Percentiles rank a stretch among this genome's conserved stretches.
These are phyloP conservation scores for Hydrophis major DNA, from an alignment of 2,797 vertebrate genomes.

Conservation along the genomic window DNA sequence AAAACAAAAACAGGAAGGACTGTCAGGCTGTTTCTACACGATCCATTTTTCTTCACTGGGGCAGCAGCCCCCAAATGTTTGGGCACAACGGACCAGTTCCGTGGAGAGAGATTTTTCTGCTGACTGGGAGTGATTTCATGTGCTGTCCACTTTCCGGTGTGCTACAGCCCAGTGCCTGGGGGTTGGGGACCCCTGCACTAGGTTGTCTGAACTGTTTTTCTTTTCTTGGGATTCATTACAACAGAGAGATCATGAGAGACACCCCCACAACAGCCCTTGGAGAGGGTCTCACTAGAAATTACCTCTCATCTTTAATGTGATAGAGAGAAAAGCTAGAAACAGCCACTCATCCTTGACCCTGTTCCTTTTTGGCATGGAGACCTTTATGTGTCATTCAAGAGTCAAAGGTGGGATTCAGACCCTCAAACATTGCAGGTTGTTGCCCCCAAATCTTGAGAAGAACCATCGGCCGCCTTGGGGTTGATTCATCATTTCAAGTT, in stretches of 20 bases:
- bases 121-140: not conserved
- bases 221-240: not conserved
- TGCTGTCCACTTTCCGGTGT: not conserved
- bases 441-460: not conserved
- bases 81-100: not conserved
- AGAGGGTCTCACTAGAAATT: not conserved
- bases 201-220: not conserved
- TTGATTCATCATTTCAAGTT: not conserved
- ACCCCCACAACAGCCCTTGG: not conserved
- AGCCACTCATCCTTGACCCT: not conserved
- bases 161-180: not conserved
- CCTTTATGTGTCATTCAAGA: not conserved
- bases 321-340: not conserved
- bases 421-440: not conserved
- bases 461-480: not conserved
- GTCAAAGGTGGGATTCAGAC: not conserved
- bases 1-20: not conserved
- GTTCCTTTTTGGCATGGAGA: not conserved
- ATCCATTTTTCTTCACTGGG: not conserved
- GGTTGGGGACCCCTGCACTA: not conserved
- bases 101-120: not conserved
- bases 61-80: slow-evolving; percentile 10
- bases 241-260: not conserved
- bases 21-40: not conserved
- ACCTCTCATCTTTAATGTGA: not conserved